Base-by-base conservation (phyloP, 2,797 vertebrate genomes). In the Muraenolepis orangiensis region DNA sequence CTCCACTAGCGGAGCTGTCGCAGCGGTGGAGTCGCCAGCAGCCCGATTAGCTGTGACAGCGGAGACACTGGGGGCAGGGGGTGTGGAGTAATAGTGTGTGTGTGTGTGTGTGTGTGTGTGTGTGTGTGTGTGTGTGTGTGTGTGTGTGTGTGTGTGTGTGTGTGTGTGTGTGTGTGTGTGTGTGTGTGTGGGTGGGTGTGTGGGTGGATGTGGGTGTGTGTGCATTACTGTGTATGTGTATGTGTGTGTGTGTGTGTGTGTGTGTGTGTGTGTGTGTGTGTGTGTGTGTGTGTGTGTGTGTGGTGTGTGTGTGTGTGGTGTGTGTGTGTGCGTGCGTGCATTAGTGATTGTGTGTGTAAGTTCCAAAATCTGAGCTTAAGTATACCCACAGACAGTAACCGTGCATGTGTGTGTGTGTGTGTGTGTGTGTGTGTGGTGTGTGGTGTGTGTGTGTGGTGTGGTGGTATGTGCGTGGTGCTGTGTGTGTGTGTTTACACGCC, bases 11-110 rank as follows among this genome's bases (percentile, higher is more conserved):
- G 92, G 87, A 85, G 85, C 90, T 91, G 89, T 91, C 90, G 88
- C 85, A 82, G 91, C 79, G 5, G 88, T 83, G 89, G 91, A 92
- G 91, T 91, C 90, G 90, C 88, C 85, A 87, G 87, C 64, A n/a
- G 87, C 86, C 91, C 92, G 93, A 94, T 94, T 93, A 92, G 88
- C 83, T 87, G 85, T 90, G 90, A 88, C 87, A 88, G 89, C 83
- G 67, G 36, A 69, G 70, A 28, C n/a, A 66, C n/a, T 7, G 28
- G 57, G 74, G 73, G 38, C 28, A 18, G 73, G 72, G 75, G 18
- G 83, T 74, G 73, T 12, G 67, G 30, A 66, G 16, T 32, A 74
- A 70, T 14, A 12, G 42, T 30, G 73, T 23, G 20, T 46, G 32
- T n/a, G 42, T 42, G 32, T 38, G 69, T 51, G 29, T 23, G 70